Evolutionary conservation across 2,888 invertebrate genomes (phyloP).

Genomic region (Leptinotarsa rubiginosa): DNA sequence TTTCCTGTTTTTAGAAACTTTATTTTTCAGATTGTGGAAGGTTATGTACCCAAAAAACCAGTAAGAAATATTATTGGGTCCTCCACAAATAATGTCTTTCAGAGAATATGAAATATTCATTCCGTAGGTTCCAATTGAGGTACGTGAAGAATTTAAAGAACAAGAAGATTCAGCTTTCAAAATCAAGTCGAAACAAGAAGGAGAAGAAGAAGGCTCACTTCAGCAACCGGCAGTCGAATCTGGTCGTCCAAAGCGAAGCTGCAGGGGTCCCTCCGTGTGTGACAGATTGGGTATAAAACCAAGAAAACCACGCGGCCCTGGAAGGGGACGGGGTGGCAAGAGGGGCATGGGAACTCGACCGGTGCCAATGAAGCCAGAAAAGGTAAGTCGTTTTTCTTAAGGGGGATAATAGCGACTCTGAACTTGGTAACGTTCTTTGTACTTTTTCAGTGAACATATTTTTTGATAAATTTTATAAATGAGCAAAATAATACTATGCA

Average conservation of each 20-base stretch:
- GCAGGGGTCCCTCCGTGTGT: constrained; percentile 63
- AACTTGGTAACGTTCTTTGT: constrained; percentile 29
- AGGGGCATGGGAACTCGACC: constrained; percentile 44
- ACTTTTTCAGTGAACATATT: background rate
- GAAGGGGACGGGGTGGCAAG: constrained; percentile 59
- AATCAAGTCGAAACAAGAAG: constrained; percentile 20
- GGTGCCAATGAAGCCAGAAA: constrained; percentile 47
- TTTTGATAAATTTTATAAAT: background rate
- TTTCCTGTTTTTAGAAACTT: too few relatives aligned
- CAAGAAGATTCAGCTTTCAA: constrained; percentile 41
- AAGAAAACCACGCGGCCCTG: constrained; percentile 61
- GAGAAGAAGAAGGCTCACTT: constrained; percentile 16
- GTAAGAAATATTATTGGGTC: too few relatives aligned
- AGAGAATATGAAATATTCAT: too few relatives aligned
- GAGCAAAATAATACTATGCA: too few relatives aligned
- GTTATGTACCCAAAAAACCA: too few relatives aligned
- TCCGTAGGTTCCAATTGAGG: constrained; percentile 62
- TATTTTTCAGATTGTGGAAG: too few relatives aligned
- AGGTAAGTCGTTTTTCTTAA: constrained; percentile 50
- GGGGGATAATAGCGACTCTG: background rate
- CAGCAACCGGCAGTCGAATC: constrained; percentile 48
- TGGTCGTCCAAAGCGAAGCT: constrained; percentile 64
- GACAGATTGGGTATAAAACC: constrained; percentile 64
- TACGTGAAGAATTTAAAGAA: constrained; percentile 61
- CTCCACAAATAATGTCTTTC: background rate